Evolutionary conservation across 1,140 invertebrate species (phyloP).

Genomic region (Drosophila ohnishii): DNA sequence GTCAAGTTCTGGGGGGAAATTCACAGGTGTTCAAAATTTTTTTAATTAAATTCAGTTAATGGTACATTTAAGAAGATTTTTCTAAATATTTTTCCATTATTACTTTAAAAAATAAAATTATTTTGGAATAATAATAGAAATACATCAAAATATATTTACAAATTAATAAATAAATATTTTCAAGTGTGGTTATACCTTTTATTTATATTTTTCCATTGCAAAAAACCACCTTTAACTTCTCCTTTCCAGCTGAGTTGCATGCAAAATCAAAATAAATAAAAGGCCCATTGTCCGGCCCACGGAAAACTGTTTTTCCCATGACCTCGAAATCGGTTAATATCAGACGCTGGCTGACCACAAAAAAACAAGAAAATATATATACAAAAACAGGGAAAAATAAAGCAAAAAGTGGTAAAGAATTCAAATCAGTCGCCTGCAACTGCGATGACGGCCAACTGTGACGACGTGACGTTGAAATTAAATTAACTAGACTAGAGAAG

Average conservation of each 20-base stretch:
- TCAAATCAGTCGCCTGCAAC: constrained; percentile 63
- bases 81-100: not conserved
- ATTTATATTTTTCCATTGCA: not conserved
- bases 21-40: constrained; percentile 2
- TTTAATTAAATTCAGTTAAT: not conserved
- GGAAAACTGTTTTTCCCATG: constrained; percentile 70
- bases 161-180: not conserved
- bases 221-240: not conserved
- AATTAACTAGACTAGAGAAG: constrained; percentile 78
- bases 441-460: constrained; percentile 52
- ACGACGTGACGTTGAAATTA: constrained; percentile 80
- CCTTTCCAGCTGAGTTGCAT: constrained; percentile 39
- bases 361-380: constrained; percentile 2
- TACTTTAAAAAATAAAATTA: not conserved
- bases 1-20: constrained; percentile 21
- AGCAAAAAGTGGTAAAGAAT: constrained; percentile 36
- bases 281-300: constrained; percentile 25
- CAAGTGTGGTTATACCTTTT: not conserved
- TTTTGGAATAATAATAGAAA: not conserved
- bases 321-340: constrained; percentile 71
- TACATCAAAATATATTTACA: not conserved
- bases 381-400: constrained; percentile 6
- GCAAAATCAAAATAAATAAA: constrained; percentile 65
- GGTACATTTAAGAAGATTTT: not conserved
- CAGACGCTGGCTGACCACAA: constrained; percentile 51